Evolutionary conservation across 2,797 vertebrate genomes (phyloP), one percentile per base, ranked within the genome.

Genomic region (Setipinna tenuifilis): DNA sequence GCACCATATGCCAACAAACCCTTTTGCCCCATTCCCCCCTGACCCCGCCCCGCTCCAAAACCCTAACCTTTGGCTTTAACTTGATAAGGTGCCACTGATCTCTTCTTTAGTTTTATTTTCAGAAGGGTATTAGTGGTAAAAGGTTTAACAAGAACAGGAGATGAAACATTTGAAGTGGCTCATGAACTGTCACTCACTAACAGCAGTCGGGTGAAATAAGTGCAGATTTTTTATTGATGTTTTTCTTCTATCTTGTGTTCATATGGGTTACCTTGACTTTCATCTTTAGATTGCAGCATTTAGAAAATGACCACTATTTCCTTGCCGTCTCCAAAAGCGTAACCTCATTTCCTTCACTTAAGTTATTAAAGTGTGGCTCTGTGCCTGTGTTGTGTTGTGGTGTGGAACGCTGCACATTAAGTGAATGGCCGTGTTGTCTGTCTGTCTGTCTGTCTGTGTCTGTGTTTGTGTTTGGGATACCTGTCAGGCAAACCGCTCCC

Each of bases 401-500:
- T 81, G 50, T 23, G 11, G 17, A 81, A 3, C 14, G 7, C 14
- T 35, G 62, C 17, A 14, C 25, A 16, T 35, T 31, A 71, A 25
- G 16, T 71, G 12, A 71, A 71, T 31, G 11, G 28, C 4, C 14
- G 65, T 71, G 65, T 71, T 75, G 65, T 71, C 3, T 17, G 21
- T 58, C 41, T 84, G 75, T 68, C 19, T 62, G 9, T 19, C 11
- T 88, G 86, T 90, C 88, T 87, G 84, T 17, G 21, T 58, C 46
- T 84, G 78, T 68, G n/a, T 62, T 10, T 19, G 16, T 88, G 86
- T 90, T 89, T 87, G 84, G 86, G 61, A 84, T 89, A 92, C 86
- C 87, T 90, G 83, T 90, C 92, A 99, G 98, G 98, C 98, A 1
- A 98, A 99, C 90, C 96, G 98, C 83, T 99, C 98, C 0, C 94